Evolutionary conservation across 2,888 invertebrate species (phyloP).

Genomic region (Tipula confusa): DNA sequence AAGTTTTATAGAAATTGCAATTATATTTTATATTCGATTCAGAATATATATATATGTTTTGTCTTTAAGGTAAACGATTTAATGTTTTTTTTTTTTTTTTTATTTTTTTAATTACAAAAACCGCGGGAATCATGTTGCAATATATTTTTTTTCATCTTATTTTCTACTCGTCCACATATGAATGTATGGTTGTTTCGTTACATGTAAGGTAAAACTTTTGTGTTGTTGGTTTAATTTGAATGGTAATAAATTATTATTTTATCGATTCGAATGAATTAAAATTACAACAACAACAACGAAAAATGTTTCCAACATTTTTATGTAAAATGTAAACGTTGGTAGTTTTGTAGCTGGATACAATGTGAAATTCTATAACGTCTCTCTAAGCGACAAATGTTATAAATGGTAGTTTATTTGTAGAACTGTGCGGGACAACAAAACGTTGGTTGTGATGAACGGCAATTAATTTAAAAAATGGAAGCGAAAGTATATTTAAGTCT

Average conservation of each 20-base stretch:
- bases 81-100: background rate
- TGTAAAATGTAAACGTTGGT: too few species aligned
- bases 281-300: too few species aligned
- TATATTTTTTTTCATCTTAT: background rate
- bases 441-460: background rate
- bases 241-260: slow-evolving; percentile 12
- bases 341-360: background rate
- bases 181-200: background rate
- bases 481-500: background rate
- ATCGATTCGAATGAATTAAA: slow-evolving; percentile 12
- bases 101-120: slow-evolving; percentile 8
- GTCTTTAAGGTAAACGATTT: background rate
- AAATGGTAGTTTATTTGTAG: background rate
- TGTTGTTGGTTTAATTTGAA: slow-evolving; percentile 12
- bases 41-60: background rate
- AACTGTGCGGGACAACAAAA: background rate
- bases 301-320: background rate
- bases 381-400: background rate
- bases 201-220: background rate
- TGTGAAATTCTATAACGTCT: background rate
- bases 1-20: slow-evolving; percentile 25
- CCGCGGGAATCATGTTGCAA: background rate
- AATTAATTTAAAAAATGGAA: background rate
- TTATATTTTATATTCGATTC: slow-evolving; percentile 25
- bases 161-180: background rate